These are phyloP conservation scores for Camponotus pennsylvanicus DNA, from an alignment of 1,140 invertebrate species.

Conservation along the genomic window DNA sequence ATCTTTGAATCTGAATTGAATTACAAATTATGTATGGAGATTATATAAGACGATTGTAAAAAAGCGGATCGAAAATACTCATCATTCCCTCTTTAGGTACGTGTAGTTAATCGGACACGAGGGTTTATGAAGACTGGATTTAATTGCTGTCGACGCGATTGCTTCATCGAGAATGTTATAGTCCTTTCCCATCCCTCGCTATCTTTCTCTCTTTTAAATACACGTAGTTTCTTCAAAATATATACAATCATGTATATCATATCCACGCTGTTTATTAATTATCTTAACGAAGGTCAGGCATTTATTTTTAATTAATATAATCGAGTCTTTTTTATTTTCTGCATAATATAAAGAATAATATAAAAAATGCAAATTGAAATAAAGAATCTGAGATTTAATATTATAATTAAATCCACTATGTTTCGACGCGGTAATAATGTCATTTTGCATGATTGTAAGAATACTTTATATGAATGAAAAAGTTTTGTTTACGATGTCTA, in stretches of 20 bases:
- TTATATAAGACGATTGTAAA: not conserved
- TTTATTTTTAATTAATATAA: not conserved
- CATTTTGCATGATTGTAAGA: not conserved
- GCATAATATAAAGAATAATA: conserved; percentile 19
- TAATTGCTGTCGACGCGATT: conserved; percentile 22
- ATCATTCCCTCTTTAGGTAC: not conserved
- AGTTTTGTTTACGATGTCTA: not conserved
- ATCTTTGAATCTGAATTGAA: not conserved
- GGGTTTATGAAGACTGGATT: conserved; percentile 11
- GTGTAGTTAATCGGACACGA: conserved; percentile 1
- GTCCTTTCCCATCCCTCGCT: not conserved
- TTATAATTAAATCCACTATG: not conserved
- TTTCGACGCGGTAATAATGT: no score
- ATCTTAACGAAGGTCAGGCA: not conserved
- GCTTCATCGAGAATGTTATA: conserved; percentile 30
- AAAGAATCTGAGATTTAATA: not conserved
- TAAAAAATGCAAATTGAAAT: not conserved
- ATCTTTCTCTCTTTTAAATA: not conserved
- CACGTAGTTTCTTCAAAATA: conserved; percentile 19
- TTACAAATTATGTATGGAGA: not conserved
- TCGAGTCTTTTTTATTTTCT: conserved; percentile 41
- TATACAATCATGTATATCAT: not conserved
- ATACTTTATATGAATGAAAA: not conserved
- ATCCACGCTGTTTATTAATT: not conserved
- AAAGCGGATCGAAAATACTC: not conserved